Conservation (phyloP, 2,113 vertebrate genomes). For the Pelobates fuscus region DNA sequence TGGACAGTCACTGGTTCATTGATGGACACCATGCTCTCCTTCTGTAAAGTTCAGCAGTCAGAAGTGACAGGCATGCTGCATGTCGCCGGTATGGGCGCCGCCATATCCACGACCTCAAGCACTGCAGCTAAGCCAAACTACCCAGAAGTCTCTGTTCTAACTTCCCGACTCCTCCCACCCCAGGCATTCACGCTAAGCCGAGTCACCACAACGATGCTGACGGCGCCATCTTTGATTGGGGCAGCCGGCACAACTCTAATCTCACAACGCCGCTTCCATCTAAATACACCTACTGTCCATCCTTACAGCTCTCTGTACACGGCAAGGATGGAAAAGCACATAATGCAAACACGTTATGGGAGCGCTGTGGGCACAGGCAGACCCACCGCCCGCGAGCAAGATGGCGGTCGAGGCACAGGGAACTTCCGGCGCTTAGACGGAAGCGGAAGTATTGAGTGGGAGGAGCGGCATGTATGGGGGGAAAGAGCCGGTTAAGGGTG, state of each 20-base stretch:
- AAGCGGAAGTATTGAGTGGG: conserved; percentile 49
- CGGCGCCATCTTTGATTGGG: conserved; percentile 24
- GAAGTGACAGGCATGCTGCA: not conserved
- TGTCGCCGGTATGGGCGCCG: not conserved
- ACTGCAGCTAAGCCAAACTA: no score
- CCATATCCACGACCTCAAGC: conserved; percentile 40
- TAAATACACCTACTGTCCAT: no score
- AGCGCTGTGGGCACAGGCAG: no score
- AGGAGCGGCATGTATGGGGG: conserved; percentile 14
- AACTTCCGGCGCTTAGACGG: conserved; percentile 22
- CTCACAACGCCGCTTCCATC: no score
- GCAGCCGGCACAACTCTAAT: not conserved
- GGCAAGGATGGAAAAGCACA: no score
- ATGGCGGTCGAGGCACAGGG: conserved; percentile 2
- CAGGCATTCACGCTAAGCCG: not conserved
- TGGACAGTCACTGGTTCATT: not conserved
- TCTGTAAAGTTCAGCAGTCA: not conserved
- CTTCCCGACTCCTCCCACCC: not conserved
- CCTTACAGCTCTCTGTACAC: no score
- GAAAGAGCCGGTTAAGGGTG: conserved; percentile 51
- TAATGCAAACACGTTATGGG: no score
- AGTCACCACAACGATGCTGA: not conserved
- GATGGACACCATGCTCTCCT: not conserved
- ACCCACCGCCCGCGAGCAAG: not conserved
- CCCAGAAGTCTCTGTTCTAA: not conserved